Base-by-base conservation (phyloP, 1,140 invertebrate species). In the Plodia interpunctella region DNA sequence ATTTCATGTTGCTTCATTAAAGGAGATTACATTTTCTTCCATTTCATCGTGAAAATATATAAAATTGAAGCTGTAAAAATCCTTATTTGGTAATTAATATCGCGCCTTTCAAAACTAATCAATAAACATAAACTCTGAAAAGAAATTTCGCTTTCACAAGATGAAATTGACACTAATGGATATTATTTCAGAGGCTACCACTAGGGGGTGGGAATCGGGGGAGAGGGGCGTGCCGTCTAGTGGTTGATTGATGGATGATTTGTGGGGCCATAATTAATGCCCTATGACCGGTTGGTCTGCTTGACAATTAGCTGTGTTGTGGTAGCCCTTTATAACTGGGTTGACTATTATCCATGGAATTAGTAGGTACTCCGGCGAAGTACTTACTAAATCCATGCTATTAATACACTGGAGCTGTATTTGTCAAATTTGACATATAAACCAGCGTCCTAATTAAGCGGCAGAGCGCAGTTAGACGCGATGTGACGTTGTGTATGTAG, bases 201-300 rank as follows among this genome's bases (percentile, higher is more conserved):
- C 38, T 10, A 17, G 38, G n/a, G 5, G 38, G 53, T 51, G 54
- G 30, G 51, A 21, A 20, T 25, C 4, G 6, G 54, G 49, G 49
- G 52, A 28, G 32, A n/a, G n/a, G 55, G 59, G 55, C 54, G 55
- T 38, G 61, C 25, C 21, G 30, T 32, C 30, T 8, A 32, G 58
- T 49, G 55, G 44, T 63, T 75, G 72, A 80, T 80, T 75, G 74
- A 80, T 78, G 73, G 71, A 60, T 72, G 65, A 67, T 72, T 72
- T 58, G 44, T 49, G 62, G 59, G 70, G 50, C 25, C 62, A 65
- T 78, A 78, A 78, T 78, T 80, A 78, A 76, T 73, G 72, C 63
- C 53, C 50, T 49, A 50, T 68, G 62, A 65, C 68, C 65, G 67
- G 66, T 67, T 25, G 11, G 20, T 53, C 51, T 53, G 20, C 13